These are phyloP conservation scores for Tringa solitaria DNA, from an alignment of 2,113 vertebrate genomes.

Conservation along the genomic window DNA sequence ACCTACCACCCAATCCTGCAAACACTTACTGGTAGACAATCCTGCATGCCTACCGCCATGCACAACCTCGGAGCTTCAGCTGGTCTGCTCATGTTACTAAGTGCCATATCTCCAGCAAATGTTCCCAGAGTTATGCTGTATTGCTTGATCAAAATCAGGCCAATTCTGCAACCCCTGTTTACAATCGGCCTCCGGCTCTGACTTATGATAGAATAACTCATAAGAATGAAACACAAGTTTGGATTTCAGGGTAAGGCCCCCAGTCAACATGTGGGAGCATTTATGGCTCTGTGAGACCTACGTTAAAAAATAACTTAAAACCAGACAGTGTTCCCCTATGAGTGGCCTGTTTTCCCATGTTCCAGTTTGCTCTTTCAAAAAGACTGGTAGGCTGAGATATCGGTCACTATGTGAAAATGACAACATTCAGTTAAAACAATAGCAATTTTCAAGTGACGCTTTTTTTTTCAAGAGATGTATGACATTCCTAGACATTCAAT, in stretches of 20 bases:
- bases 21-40: constrained; percentile 39
- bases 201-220: constrained; percentile 37
- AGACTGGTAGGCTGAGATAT: constrained; percentile 43
- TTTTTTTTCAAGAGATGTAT: constrained; percentile 55
- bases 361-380: constrained; percentile 38
- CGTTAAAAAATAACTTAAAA: constrained; percentile 39
- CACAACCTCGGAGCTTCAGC: neutral
- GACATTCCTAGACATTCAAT: constrained; percentile 64
- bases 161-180: constrained; percentile 15
- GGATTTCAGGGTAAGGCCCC: constrained; percentile 40
- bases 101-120: neutral
- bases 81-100: neutral
- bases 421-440: constrained; percentile 65
- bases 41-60: constrained; percentile 4
- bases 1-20: constrained; percentile 59
- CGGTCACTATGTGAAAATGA: constrained; percentile 49
- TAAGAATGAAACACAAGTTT: constrained; percentile 29
- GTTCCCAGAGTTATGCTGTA: constrained; percentile 15
- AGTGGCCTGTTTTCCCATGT: constrained; percentile 31
- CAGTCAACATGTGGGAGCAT: constrained; percentile 62
- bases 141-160: constrained; percentile 30
- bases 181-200: constrained; percentile 5
- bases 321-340: neutral
- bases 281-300: constrained; percentile 45
- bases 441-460: constrained; percentile 48